A percentile compares a stretch with the other conserved stretches of the same genome.
These are phyloP conservation scores for Pogona vitticeps DNA, from an alignment of 2,113 vertebrate species.

Conservation along the genomic window DNA sequence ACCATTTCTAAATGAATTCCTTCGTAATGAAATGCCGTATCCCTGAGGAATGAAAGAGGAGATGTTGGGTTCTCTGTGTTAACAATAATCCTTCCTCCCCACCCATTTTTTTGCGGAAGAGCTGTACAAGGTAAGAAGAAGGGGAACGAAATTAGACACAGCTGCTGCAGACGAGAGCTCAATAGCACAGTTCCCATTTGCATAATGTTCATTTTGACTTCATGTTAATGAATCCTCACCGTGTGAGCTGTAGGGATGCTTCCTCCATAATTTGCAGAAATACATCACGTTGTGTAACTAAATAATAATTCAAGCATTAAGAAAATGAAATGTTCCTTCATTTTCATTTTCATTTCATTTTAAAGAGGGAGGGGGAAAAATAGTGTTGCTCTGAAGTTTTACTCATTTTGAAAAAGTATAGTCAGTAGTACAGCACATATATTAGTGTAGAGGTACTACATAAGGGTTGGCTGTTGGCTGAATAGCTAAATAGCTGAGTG, in stretches of 20 bases:
- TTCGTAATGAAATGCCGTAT: neutral
- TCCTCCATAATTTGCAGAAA: neutral
- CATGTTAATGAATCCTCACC: neutral
- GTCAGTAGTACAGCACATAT: neutral
- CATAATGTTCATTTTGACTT: conserved; percentile 25
- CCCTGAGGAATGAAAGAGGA: neutral
- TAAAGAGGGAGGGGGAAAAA: neutral
- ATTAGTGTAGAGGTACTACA: no score
- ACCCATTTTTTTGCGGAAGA: conserved; percentile 33
- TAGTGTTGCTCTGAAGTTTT: neutral
- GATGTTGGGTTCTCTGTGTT: neutral
- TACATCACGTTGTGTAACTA: conserved; percentile 23
- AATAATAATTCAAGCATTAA: conserved; percentile 32
- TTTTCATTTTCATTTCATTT: no score
- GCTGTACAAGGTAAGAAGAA: conserved; percentile 44
- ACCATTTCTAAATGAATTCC: neutral
- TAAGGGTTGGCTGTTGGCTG: no score
- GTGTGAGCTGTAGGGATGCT: conserved; percentile 18
- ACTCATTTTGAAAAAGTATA: neutral
- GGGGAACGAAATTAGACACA: neutral
- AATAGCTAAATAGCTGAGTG: no score
- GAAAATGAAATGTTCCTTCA: conserved; percentile 15
- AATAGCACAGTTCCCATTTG: conserved; percentile 21
- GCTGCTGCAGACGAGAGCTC: conserved; percentile 28
- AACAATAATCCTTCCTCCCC: conserved; percentile 16